Conservation (phyloP, 1,140 invertebrate genomes). For the Parasteatoda tepidariorum region DNA sequence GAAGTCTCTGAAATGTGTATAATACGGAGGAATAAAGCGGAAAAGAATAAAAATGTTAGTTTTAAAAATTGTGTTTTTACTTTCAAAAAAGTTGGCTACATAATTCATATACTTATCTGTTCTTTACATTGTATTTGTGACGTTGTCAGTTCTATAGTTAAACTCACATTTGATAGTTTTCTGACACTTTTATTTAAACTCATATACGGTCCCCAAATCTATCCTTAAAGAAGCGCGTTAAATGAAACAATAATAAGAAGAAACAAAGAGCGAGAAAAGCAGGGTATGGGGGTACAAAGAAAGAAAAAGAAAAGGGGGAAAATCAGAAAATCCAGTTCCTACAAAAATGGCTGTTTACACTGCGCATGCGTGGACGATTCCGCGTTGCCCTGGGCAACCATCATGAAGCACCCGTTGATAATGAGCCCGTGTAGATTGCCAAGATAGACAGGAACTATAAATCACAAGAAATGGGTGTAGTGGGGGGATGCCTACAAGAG, state of each 20-base stretch:
- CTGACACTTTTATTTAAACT: too few relatives aligned
- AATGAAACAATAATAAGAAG: slow-evolving; percentile 58
- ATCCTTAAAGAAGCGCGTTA: slow-evolving; percentile 35
- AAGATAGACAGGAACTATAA: slow-evolving; percentile 60
- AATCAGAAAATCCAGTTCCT: slow-evolving; percentile 32
- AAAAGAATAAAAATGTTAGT: too few relatives aligned
- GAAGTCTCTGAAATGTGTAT: too few relatives aligned
- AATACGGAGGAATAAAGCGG: too few relatives aligned
- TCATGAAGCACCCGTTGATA: slow-evolving; percentile 59
- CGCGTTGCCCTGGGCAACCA: slow-evolving; percentile 51
- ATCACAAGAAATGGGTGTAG: slow-evolving; percentile 50
- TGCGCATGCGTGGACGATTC: slow-evolving; percentile 37
- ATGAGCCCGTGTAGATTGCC: slow-evolving; percentile 59
- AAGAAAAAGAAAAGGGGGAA: background rate
- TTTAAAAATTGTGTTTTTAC: too few relatives aligned
- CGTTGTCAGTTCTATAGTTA: too few relatives aligned
- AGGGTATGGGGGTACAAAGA: background rate
- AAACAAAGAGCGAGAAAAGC: slow-evolving; percentile 25
- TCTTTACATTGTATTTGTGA: too few relatives aligned
- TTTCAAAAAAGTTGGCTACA: too few relatives aligned
- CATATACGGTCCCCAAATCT: slow-evolving; percentile 22
- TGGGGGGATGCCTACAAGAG: slow-evolving; percentile 7
- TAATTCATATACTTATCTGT: too few relatives aligned
- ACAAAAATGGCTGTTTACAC: slow-evolving; percentile 34
- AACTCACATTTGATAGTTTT: too few relatives aligned